Evolutionary conservation across 2,113 vertebrate genomes (phyloP).

Genomic region (Carassius gibelio): DNA sequence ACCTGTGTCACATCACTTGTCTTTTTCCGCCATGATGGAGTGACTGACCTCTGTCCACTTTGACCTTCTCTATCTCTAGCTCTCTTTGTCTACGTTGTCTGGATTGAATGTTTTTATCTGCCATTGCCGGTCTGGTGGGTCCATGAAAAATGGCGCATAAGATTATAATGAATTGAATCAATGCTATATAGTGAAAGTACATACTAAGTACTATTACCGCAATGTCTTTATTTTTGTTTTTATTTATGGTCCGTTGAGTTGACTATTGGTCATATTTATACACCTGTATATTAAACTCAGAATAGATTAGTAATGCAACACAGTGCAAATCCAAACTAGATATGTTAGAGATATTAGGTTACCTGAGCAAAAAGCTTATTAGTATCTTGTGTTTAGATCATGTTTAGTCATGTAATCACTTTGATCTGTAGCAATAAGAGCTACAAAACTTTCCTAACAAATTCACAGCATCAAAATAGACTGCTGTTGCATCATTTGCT

Average conservation of each 20-base stretch:
- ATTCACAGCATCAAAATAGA: neutral
- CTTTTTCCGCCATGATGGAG: conserved; percentile 52
- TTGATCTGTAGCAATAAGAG: neutral
- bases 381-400: conserved; percentile 11
- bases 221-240: too few species aligned
- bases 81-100: conserved; percentile 13
- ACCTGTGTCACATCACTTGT: conserved; percentile 62
- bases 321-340: conserved; percentile 49
- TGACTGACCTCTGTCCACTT: conserved; percentile 24
- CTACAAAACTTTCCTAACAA: conserved; percentile 13
- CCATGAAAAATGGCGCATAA: neutral
- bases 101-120: conserved; percentile 46
- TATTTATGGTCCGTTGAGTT: conserved; percentile 48
- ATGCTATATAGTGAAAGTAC: neutral
- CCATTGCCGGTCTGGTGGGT: neutral
- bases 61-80: conserved; percentile 35
- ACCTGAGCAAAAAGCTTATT: conserved; percentile 26
- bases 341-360: conserved; percentile 55
- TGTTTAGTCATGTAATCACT: conserved; percentile 26
- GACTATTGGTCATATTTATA: conserved; percentile 51
- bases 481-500: neutral
- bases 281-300: conserved; percentile 42
- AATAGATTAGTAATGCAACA: neutral
- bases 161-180: conserved; percentile 9
- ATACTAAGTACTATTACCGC: neutral